Conservation (phyloP, 2,113 vertebrate genomes). For the Bos indicus region DNA sequence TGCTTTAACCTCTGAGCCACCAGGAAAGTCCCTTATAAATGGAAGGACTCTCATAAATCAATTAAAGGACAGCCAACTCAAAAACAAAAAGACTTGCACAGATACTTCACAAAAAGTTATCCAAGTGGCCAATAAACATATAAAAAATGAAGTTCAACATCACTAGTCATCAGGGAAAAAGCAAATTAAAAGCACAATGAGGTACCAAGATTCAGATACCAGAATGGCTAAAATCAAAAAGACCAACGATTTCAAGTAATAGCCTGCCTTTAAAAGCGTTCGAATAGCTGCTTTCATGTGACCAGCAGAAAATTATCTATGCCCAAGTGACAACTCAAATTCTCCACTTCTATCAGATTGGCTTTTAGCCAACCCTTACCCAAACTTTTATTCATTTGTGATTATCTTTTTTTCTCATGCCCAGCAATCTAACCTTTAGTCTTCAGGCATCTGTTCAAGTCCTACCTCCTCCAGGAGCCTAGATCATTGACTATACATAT, state of each 20-base stretch:
- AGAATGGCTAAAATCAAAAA: neutral
- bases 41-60: neutral
- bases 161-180: neutral
- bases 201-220: neutral
- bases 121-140: neutral
- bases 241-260: neutral
- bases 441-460: constrained; percentile 7
- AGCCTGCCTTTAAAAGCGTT: neutral
- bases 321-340: neutral
- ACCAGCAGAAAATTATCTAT: neutral
- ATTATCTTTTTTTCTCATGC: neutral
- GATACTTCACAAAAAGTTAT: neutral
- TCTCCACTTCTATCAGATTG: neutral
- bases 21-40: neutral
- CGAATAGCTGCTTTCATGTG: neutral
- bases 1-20: no score
- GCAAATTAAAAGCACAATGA: neutral
- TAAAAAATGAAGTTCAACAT: neutral
- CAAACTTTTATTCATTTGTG: neutral
- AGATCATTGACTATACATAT: neutral
- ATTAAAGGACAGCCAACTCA: neutral
- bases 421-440: neutral
- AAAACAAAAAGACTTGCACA: neutral
- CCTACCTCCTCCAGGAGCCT: neutral
- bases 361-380: neutral